Percentiles rank a stretch among this genome's conserved stretches.
phyloP scores from a whole-genome alignment of 2,113 vertebrate species.

The Carassius carassius region DNA sequence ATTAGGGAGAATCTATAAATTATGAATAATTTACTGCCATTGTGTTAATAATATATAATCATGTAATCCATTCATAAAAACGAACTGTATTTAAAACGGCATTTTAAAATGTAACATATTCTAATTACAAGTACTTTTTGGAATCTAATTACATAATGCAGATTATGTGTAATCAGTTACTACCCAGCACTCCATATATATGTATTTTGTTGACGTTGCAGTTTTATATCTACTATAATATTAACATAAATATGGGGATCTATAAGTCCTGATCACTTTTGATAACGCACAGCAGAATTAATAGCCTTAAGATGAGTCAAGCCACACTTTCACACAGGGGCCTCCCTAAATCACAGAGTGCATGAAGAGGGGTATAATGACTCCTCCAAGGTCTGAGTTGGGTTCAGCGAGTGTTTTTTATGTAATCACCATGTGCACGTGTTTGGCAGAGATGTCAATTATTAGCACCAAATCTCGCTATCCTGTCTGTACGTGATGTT shows the following conservation, averaged over 20 bases:
- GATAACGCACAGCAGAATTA: background rate
- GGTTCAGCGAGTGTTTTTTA: slow-evolving; percentile 61
- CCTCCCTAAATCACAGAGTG: slow-evolving; percentile 70
- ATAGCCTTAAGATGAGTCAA: background rate
- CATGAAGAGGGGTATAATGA: slow-evolving; percentile 65
- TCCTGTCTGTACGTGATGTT: slow-evolving; percentile 67
- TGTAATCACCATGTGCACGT: slow-evolving; percentile 73
- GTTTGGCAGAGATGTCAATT: slow-evolving; percentile 77
- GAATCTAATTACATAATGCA: too few species aligned
- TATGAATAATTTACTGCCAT: too few species aligned
- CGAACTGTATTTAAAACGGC: too few species aligned
- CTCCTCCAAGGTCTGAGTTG: slow-evolving; percentile 74
- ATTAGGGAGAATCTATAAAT: too few species aligned
- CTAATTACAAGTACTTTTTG: too few species aligned
- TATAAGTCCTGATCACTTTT: background rate
- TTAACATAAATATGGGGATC: slow-evolving; percentile 20
- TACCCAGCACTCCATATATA: background rate
- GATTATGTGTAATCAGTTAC: too few species aligned
- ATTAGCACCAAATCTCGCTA: slow-evolving; percentile 67
- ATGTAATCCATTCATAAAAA: too few species aligned
- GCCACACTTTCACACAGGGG: background rate
- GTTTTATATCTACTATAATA: slow-evolving; percentile 24
- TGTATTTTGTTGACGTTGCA: background rate
- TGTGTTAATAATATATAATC: too few species aligned
- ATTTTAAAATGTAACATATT: too few species aligned